These are phyloP conservation scores for Tadarida brasiliensis DNA, from an alignment of 2,797 vertebrate genomes.

Conservation along the genomic window DNA sequence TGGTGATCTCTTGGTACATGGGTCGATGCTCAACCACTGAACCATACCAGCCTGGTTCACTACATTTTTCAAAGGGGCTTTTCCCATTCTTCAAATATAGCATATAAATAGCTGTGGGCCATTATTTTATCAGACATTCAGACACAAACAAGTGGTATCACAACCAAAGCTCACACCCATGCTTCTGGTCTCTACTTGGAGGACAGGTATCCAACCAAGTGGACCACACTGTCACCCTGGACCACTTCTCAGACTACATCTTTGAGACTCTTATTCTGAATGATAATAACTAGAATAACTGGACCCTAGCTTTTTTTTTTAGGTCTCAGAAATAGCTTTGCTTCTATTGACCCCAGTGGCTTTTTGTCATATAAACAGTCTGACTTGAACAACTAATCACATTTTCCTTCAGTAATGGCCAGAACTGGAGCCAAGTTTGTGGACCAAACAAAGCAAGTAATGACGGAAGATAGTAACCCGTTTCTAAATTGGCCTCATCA, in stretches of 20 bases:
- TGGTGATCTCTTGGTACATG: too few relatives aligned
- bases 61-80: not conserved
- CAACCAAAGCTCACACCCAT: not conserved
- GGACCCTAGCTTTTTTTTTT: not conserved
- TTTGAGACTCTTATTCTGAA: not conserved
- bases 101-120: not conserved
- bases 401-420: not conserved
- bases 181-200: not conserved
- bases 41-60: too few relatives aligned
- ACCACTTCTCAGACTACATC: not conserved
- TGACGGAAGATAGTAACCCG: not conserved
- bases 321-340: not conserved
- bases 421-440: not conserved
- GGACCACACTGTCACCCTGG: accelerated
- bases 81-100: not conserved
- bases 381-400: not conserved
- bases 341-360: not conserved
- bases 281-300: not conserved
- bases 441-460: not conserved
- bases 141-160: not conserved
- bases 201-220: too few relatives aligned
- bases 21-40: too few relatives aligned
- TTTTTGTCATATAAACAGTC: not conserved
- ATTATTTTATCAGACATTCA: not conserved
- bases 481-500: not conserved